Evolutionary conservation across 2,888 invertebrate species (phyloP), one percentile per base, ranked within the genome.

Genomic region (Odontocerum albicorne): DNA sequence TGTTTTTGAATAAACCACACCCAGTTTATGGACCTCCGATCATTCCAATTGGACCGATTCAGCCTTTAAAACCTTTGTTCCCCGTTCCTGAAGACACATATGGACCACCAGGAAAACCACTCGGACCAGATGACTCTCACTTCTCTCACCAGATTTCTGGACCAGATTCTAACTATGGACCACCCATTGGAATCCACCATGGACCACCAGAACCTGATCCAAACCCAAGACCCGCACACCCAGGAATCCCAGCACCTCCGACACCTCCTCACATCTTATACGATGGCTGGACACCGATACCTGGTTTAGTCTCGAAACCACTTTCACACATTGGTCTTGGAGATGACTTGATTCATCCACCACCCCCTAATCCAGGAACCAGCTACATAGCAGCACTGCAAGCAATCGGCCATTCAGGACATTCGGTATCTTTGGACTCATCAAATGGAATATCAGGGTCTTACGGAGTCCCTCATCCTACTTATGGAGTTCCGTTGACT

Each of bases 231-330:
- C 83, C 82, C 1, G 85, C 85, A 1, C 84, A 84, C 62, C 85
- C 85, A 1, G 87, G 87, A 19, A 82, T 83, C 1, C 85, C 86
- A 33, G 87, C 87, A 0, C 88, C 88, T 0, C 88, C 88, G 1
- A 88, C 87, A 1, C 87, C 87, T 4, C 84, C 88, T 3, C 82
- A 85, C 66, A 83, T 90, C 22, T 76, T 87, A 46, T 91, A 91
- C 65, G 92, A 92, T 63, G 92, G 92, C 19, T 92, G 92, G 92
- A 88, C 86, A 66, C 92, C 92, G 15, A 91, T 92, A 56, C 85
- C 90, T 6, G 89, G 90, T 1, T 81, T 87, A 1, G 72, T 63
- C 67, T 56, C 65, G 3, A 68, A 69, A 4, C 62, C 65, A 46
- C 27, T 33, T 19, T 45, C 45, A n/a, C 50, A 52, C 15, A 53